Evolutionary conservation across 92 coral and sea anemone species (phyloP), one percentile per base, ranked within the genome.

Genomic region (Diadumene lineata): DNA sequence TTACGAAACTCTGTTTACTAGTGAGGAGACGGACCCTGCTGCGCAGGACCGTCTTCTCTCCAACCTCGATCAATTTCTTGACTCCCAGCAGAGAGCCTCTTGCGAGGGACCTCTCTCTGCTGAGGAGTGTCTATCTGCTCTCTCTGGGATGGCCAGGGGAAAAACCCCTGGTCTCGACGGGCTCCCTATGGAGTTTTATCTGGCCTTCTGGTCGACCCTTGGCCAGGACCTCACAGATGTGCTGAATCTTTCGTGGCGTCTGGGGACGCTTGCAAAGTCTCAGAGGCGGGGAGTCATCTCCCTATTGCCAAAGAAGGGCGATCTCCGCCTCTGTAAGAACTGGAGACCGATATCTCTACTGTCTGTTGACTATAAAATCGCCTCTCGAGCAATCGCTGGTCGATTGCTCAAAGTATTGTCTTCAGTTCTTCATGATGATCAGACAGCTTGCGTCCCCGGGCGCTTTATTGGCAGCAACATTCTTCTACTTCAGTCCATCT

Each of bases 341-440:
- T 90, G 96, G 96, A 85, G 80, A 0, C 96, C 90, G 0, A 86
- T 90, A 1, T 68, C 81, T 1, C 79, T 86, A 0, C 46, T 89
- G 1, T 76, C 77, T 33, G 82, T 68, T 0, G 94, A 85, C 13
- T 89, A 89, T 28, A 89, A 89, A 32, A 56, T 82, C 0, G 34
- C 60, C 2, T 55, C 91, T 0, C 32, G 64, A 13, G 77, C 68
- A 3, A 32, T 66, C 16, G 24, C 51, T 10, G 29, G 29, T 0
- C 1, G 71, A 11, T 22, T 66, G 31, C 0, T 1, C 0, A n/a
- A n/a, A 32, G 51, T 43, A 9, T 19, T 66, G 7, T 1, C 51
- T 0, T 1, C 1, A 13, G 56, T 66, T 8, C 19, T 66, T 1
- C 1, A 18, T 13, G 11, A 28, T 7, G 71, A 66, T 25, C 71